Percentiles rank a stretch among this genome's conserved stretches.
Conservation (phyloP, 1,140 invertebrate genomes). For the Polyergus mexicanus region DNA sequence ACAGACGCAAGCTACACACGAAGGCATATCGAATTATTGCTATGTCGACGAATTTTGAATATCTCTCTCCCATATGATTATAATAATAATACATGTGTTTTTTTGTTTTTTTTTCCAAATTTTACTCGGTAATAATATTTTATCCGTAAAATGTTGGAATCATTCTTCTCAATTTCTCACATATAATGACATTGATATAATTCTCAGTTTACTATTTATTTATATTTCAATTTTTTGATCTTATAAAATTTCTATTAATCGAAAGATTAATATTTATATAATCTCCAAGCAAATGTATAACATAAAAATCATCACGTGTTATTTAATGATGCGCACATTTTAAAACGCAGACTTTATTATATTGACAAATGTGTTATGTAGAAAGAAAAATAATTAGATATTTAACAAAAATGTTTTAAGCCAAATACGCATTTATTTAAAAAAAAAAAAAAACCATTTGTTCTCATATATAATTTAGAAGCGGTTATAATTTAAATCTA, state of each 20-base stretch:
- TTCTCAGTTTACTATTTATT: constrained; percentile 8
- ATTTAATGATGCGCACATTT: too few relatives aligned
- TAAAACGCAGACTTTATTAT: too few relatives aligned
- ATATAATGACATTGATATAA: background rate
- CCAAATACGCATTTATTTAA: too few relatives aligned
- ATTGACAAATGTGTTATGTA: too few relatives aligned
- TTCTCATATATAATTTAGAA: too few relatives aligned
- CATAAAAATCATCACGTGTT: background rate
- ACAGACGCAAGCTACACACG: constrained; percentile 11
- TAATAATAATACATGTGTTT: too few relatives aligned
- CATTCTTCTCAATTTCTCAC: background rate
- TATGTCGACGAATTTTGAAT: background rate
- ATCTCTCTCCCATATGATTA: background rate
- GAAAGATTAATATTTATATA: constrained; percentile 1
- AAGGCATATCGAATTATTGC: constrained; percentile 19
- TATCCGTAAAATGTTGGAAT: background rate
- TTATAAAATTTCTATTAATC: background rate
- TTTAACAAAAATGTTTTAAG: too few relatives aligned
- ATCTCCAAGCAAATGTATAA: background rate
- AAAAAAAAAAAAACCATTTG: too few relatives aligned
- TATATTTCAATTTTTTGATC: background rate
- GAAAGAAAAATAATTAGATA: too few relatives aligned
- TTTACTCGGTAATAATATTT: background rate
- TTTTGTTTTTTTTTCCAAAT: too few relatives aligned
- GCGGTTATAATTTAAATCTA: too few relatives aligned